Percentiles rank a stretch among this genome's conserved stretches.
Conservation (phyloP, 2,888 invertebrate genomes). For the Stramonita haemastoma region DNA sequence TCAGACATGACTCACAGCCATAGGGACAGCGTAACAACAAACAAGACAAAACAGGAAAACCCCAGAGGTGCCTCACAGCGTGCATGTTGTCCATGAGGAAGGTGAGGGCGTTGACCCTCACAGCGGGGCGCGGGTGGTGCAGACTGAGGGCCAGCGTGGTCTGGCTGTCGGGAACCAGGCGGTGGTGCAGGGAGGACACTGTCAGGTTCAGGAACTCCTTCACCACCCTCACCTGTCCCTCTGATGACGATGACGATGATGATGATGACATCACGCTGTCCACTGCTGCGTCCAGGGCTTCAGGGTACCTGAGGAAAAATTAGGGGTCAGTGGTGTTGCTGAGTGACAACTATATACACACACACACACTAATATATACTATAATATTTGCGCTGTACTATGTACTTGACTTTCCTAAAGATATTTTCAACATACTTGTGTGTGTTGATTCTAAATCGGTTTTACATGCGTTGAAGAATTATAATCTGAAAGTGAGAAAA, state of each 20-base stretch:
- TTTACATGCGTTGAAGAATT: too few relatives aligned
- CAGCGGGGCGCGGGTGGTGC: slow-evolving; percentile 84
- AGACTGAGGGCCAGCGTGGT: slow-evolving; percentile 83
- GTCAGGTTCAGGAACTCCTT: slow-evolving; percentile 67
- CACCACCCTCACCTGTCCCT: slow-evolving; percentile 54
- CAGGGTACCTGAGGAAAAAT: slow-evolving; percentile 57
- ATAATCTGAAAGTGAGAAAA: too few relatives aligned
- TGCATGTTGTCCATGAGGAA: slow-evolving; percentile 80
- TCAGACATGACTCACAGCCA: too few relatives aligned
- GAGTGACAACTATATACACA: not conserved
- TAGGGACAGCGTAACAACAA: not conserved
- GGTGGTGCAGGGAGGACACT: slow-evolving; percentile 65
- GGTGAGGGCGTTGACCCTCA: slow-evolving; percentile 84
- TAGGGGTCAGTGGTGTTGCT: too few relatives aligned
- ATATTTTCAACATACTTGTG: too few relatives aligned
- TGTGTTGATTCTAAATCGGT: too few relatives aligned
- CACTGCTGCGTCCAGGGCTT: slow-evolving; percentile 61
- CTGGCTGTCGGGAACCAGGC: slow-evolving; percentile 61
- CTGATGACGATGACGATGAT: slow-evolving; percentile 50
- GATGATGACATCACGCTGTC: slow-evolving; percentile 50
- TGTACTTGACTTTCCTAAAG: too few relatives aligned
- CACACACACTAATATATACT: too few relatives aligned
- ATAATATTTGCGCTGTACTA: too few relatives aligned
- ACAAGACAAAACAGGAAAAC: not conserved
- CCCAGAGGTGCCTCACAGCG: slow-evolving; percentile 70